A percentile compares a stretch with the other conserved stretches of the same genome.
Conservation (phyloP, 2,888 invertebrate species). For the Pristionchus exspectatus region DNA sequence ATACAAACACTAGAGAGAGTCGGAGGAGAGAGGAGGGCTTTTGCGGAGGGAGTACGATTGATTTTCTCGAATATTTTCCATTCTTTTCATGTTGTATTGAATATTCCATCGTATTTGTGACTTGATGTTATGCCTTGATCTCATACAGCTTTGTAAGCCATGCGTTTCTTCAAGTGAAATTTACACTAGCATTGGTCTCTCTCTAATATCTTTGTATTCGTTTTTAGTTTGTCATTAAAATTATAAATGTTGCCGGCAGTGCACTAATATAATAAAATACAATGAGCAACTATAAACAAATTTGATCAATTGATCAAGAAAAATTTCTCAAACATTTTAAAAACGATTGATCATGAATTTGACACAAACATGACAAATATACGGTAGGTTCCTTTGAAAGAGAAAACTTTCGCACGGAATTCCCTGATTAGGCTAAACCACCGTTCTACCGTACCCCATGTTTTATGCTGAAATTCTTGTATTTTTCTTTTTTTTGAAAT, state of each 20-base stretch:
- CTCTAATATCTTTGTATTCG: no score
- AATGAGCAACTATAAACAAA: background rate
- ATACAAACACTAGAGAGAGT: background rate
- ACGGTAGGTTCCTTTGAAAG: background rate
- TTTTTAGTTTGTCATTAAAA: no score
- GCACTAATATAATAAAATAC: no score
- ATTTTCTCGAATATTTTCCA: background rate
- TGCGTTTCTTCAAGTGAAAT: no score
- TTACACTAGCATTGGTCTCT: no score
- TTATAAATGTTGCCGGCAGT: no score
- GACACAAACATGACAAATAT: background rate
- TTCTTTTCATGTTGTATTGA: background rate
- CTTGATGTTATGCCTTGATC: background rate
- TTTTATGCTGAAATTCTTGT: conserved; percentile 5
- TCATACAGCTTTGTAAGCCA: no score
- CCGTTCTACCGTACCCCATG: background rate
- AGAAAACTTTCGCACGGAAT: conserved; percentile 14
- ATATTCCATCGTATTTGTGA: background rate
- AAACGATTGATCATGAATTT: background rate
- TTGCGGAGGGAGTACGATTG: background rate
- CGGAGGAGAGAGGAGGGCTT: background rate
- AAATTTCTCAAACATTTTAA: background rate
- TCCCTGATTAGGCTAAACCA: background rate
- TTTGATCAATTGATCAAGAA: no score
- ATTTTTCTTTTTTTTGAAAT: conserved; percentile 43